Percentiles rank a stretch among this genome's conserved stretches.
These are phyloP conservation scores for Lypha dubia DNA, from an alignment of 2,888 invertebrate species.

Conservation along the genomic window DNA sequence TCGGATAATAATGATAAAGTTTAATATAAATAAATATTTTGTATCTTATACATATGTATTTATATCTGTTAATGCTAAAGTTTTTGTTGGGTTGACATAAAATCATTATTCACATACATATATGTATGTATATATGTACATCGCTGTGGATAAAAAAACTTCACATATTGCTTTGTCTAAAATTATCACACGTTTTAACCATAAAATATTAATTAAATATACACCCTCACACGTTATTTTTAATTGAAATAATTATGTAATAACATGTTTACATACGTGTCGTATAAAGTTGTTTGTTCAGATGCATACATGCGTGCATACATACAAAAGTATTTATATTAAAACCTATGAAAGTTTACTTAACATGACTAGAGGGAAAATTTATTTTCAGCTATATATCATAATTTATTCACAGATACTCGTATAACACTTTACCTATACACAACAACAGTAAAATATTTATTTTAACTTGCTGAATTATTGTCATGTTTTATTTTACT, in stretches of 20 bases:
- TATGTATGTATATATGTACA: too few species aligned
- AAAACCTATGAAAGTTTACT: neutral
- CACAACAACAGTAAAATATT: neutral
- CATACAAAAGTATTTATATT: too few species aligned
- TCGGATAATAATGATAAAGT: too few species aligned
- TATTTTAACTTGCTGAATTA: conserved; percentile 30
- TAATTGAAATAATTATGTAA: conserved; percentile 6
- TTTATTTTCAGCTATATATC: neutral
- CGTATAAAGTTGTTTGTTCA: neutral
- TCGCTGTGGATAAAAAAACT: neutral
- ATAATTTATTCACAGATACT: neutral
- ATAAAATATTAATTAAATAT: conserved; percentile 20
- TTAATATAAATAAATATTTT: too few species aligned
- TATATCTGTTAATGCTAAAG: neutral
- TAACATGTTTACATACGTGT: neutral
- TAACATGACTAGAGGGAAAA: neutral
- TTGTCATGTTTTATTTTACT: neutral
- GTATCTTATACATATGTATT: too few species aligned
- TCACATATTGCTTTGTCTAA: conserved; percentile 10
- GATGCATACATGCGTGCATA: too few species aligned
- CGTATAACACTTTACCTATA: neutral
- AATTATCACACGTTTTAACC: conserved; percentile 21
- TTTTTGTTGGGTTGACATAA: neutral
- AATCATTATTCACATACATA: too few species aligned
- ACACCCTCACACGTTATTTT: neutral